Percentiles rank a stretch among this genome's conserved stretches.
These are phyloP conservation scores for Hippopotamyrus pictus DNA, from an alignment of 2,797 vertebrate species.

Conservation along the genomic window DNA sequence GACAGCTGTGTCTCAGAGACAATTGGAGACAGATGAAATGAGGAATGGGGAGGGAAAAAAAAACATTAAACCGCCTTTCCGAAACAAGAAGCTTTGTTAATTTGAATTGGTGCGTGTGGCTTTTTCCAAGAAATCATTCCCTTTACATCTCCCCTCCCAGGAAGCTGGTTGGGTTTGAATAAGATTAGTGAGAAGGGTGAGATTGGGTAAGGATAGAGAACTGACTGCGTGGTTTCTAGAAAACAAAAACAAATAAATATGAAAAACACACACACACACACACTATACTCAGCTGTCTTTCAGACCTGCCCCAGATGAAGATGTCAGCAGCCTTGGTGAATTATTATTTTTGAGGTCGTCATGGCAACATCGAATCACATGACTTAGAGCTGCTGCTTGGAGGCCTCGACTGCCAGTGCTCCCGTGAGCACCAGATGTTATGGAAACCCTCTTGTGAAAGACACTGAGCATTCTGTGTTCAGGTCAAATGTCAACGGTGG, in stretches of 20 bases:
- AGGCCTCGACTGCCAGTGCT: slow-evolving; percentile 7
- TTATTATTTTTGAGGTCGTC: slow-evolving; percentile 9
- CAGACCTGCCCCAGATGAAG: slow-evolving; percentile 11
- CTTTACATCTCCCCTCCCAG: not conserved
- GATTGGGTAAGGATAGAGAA: not conserved
- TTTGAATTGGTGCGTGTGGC: not conserved
- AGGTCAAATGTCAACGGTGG: not conserved
- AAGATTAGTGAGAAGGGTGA: not conserved
- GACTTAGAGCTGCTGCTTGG: slow-evolving; percentile 10
- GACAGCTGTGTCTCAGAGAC: not conserved
- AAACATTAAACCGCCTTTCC: not conserved
- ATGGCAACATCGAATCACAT: slow-evolving; percentile 24
- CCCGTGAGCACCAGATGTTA: slow-evolving; percentile 17
- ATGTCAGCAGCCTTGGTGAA: slow-evolving; percentile 1
- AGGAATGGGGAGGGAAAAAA: not conserved
- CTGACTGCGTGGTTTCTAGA: not conserved
- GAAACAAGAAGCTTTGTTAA: slow-evolving; percentile 11
- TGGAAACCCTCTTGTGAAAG: not conserved
- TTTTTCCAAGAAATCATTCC: slow-evolving; percentile 3
- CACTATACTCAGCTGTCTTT: slow-evolving; percentile 21
- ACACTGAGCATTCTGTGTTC: not conserved
- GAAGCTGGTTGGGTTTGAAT: not conserved
- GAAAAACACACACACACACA: not conserved
- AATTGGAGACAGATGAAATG: not conserved
- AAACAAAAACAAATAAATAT: not conserved